Percentiles rank a stretch among this genome's conserved stretches.
Conservation (phyloP, 1,140 invertebrate species). For the Steinernema khuongi region DNA sequence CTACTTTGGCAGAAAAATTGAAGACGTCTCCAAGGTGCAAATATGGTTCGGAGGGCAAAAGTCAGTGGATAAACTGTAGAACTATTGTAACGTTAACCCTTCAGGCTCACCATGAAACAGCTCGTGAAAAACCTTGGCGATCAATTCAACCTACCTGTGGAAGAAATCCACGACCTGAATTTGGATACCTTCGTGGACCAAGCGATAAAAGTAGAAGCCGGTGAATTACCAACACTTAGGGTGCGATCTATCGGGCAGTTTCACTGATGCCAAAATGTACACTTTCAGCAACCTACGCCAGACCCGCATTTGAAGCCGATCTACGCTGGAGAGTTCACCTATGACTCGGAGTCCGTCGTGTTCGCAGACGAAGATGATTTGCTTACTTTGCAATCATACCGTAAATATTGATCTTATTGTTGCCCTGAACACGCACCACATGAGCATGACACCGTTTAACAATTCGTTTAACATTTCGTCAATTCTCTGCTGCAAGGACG, state of each 20-base stretch:
- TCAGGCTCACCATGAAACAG: constrained; percentile 56
- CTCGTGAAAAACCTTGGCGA: constrained; percentile 57
- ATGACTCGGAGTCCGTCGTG: constrained; percentile 1
- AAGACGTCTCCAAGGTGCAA: constrained; percentile 56
- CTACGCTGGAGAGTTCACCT: constrained; percentile 3
- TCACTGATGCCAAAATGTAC: constrained; percentile 19
- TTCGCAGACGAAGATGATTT: constrained; percentile 9
- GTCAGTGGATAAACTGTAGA: constrained; percentile 30
- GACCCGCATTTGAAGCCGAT: neutral
- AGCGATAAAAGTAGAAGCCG: constrained; percentile 56
- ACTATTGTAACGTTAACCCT: constrained; percentile 12
- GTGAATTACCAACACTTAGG: constrained; percentile 48
- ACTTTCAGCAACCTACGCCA: constrained; percentile 9
- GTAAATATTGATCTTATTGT: neutral
- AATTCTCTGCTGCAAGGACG: too few relatives aligned
- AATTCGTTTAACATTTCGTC: too few relatives aligned
- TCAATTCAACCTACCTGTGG: constrained; percentile 53
- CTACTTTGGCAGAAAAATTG: constrained; percentile 58
- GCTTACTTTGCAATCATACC: constrained; percentile 16
- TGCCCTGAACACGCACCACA: neutral
- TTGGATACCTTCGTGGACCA: constrained; percentile 54
- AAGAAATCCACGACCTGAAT: constrained; percentile 37
- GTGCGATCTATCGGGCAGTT: too few relatives aligned
- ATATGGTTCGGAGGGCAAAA: constrained; percentile 58
- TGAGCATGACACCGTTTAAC: too few relatives aligned